phyloP scores from a whole-genome alignment of 2,797 vertebrate genomes.

The Macroramphosus scolopax region DNA sequence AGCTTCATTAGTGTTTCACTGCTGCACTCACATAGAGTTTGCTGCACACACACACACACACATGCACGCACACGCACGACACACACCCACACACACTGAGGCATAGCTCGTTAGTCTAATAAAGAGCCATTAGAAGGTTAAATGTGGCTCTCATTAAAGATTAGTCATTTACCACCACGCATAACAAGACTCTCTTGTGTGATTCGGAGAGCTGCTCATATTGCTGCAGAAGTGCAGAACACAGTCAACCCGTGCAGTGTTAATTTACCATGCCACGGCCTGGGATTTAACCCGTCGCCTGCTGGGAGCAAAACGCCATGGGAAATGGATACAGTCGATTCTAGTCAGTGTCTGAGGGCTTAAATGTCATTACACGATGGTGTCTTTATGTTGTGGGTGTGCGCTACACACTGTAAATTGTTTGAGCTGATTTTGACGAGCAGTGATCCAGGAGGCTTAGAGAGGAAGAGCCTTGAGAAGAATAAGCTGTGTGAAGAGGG shows the following conservation, averaged over 20 bases:
- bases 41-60: conserved; percentile 37
- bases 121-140: conserved; percentile 76
- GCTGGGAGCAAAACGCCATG: conserved; percentile 58
- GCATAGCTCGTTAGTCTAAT: conserved; percentile 72
- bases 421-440: conserved; percentile 62
- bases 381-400: conserved; percentile 46
- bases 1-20: conserved; percentile 74
- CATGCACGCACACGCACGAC: conserved; percentile 19
- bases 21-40: conserved; percentile 51
- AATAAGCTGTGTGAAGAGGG: conserved; percentile 61
- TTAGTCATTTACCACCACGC: conserved; percentile 72
- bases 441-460: conserved; percentile 58
- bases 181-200: conserved; percentile 69
- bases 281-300: conserved; percentile 54
- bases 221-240: conserved; percentile 49
- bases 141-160: conserved; percentile 76
- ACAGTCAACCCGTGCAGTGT: conserved; percentile 41
- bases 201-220: conserved; percentile 64
- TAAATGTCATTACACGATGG: conserved; percentile 64
- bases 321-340: conserved; percentile 53
- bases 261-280: conserved; percentile 52
- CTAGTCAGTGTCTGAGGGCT: conserved; percentile 47
- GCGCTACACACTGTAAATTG: conserved; percentile 53
- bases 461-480: conserved; percentile 57
- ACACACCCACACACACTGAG: conserved; percentile 46